Evolutionary conservation across 1,140 invertebrate genomes (phyloP).

Genomic region (Batillaria attramentaria): DNA sequence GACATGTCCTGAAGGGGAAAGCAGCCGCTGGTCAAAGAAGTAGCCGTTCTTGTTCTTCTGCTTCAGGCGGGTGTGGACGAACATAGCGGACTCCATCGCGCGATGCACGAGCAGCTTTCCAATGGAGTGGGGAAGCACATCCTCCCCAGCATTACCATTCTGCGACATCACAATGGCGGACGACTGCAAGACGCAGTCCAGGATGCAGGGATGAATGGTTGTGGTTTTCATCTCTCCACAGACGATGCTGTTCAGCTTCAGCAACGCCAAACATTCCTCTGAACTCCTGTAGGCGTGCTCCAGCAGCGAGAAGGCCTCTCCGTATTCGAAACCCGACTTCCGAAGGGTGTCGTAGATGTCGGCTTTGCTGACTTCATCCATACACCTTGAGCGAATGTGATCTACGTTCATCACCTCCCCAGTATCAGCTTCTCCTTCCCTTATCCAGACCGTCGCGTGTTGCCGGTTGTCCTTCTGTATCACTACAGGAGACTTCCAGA

Average conservation of each 20-base stretch:
- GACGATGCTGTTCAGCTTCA: constrained; percentile 17
- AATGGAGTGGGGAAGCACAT: constrained; percentile 31
- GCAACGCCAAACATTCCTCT: constrained; percentile 44
- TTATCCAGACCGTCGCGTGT: too few species aligned
- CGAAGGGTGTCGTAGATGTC: constrained; percentile 46
- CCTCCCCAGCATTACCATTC: not conserved
- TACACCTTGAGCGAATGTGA: not conserved
- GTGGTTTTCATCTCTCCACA: constrained; percentile 32
- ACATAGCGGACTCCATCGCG: constrained; percentile 26
- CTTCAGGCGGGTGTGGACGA: constrained; percentile 28
- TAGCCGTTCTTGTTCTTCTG: constrained; percentile 7
- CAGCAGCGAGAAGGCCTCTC: constrained; percentile 41
- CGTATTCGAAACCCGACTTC: constrained; percentile 47
- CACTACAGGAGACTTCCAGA: not conserved
- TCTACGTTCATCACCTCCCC: not conserved
- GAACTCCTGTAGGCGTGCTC: constrained; percentile 33
- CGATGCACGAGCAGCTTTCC: constrained; percentile 9
- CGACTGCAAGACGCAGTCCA: constrained; percentile 51
- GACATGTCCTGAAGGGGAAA: constrained; percentile 42
- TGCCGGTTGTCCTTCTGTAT: not conserved
- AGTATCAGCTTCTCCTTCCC: too few species aligned
- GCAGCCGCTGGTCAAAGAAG: constrained; percentile 41
- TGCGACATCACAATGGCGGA: constrained; percentile 15
- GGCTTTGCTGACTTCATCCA: constrained; percentile 1
- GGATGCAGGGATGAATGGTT: constrained; percentile 50